These are phyloP conservation scores for Pristiophorus japonicus DNA, from an alignment of 2,113 vertebrate genomes.

Conservation along the genomic window DNA sequence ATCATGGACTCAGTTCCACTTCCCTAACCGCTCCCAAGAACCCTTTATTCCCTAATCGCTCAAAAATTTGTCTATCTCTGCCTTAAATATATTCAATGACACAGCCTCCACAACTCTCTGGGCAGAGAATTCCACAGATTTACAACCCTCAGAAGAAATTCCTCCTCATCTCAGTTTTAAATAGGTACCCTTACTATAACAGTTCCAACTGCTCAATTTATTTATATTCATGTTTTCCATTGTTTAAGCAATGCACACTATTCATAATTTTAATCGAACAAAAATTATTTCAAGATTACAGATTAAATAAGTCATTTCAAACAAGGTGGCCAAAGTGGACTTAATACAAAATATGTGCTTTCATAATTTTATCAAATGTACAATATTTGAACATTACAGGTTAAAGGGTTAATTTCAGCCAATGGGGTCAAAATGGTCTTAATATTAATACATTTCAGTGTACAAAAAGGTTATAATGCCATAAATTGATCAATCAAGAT, in stretches of 20 bases:
- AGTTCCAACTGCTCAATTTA: not conserved
- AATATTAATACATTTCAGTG: not conserved
- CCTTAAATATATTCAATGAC: too few species aligned
- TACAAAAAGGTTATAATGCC: not conserved
- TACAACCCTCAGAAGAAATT: too few species aligned
- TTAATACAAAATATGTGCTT: not conserved
- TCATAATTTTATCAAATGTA: not conserved
- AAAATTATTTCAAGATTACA: constrained; percentile 1
- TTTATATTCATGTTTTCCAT: not conserved
- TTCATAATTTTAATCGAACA: not conserved
- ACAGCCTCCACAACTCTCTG: too few species aligned
- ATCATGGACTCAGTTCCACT: too few species aligned
- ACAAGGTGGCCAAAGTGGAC: not conserved
- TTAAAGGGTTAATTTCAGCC: not conserved
- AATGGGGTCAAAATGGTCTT: not conserved
- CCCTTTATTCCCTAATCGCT: too few species aligned
- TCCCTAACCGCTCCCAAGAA: too few species aligned
- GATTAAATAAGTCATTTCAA: not conserved
- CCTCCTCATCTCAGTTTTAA: too few species aligned
- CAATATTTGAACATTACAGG: not conserved
- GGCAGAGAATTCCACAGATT: too few species aligned
- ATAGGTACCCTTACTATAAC: not conserved
- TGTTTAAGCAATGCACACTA: not conserved
- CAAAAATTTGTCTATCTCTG: too few species aligned
- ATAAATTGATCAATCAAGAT: not conserved